Base-by-base conservation (phyloP, 2,888 invertebrate species). In the Oligia fasciuncula region DNA sequence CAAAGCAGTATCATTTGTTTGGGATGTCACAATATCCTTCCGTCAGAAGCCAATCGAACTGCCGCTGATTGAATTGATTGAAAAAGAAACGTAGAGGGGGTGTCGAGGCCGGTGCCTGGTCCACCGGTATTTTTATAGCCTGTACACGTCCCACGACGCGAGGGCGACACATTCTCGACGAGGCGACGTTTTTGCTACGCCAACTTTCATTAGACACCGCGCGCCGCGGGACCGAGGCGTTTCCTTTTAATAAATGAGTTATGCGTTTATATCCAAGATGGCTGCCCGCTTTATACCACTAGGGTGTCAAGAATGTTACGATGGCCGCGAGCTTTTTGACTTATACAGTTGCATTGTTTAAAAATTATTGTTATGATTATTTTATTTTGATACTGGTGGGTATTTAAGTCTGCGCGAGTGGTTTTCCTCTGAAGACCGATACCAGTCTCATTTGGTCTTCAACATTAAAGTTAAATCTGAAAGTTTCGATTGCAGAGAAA, bases 211-310 rank as follows among this genome's bases (percentile, higher is more conserved):
- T 96, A 95, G 96, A 95, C 94, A 94, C 93, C 94, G 94, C 93
- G 92, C 93, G 93, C 95, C 93, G 93, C 93, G 92, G 93, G 94
- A 94, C 94, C 92, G 92, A 93, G 92, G 94, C 94, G 94, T 94
- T 95, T 95, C 94, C 94, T 95, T 95, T 94, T 95, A 95, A 95
- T 95, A 96, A 96, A 96, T 95, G 95, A 96, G 95, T 96, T 95
- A 95, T 95, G 95, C 95, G 93, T 93, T 95, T 94, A 95, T 94
- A 95, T 94, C 92, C 95, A 95, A 96, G 93, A 95, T 95, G 95
- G 95, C 95, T 91, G 93, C 92, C 90, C 88, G 90, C 90, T 91
- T 93, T 91, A 92, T 93, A 93, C 91, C 91, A 90, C 92, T 91
- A 92, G 91, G 92, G 94, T 94, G 94, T 94, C 93, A 93, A 92